Evolutionary conservation across 2,113 vertebrate genomes (phyloP).

Genomic region (Herpetotheres cachinnans): DNA sequence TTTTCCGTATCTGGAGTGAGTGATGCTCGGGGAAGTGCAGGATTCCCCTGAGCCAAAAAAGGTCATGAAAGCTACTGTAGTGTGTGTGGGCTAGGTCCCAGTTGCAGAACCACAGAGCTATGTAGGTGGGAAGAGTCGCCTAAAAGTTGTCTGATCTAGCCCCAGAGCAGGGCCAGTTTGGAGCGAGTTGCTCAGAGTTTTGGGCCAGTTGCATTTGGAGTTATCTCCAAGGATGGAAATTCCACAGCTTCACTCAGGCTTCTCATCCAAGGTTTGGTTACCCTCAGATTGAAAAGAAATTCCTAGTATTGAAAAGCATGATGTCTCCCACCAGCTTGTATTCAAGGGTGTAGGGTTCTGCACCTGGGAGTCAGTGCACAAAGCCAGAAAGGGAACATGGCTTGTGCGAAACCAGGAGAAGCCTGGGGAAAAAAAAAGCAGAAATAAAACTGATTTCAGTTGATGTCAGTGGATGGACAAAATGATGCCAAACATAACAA

Average conservation of each 20-base stretch:
- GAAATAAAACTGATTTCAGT: not conserved
- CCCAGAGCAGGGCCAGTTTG: not conserved
- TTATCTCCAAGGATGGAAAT: not conserved
- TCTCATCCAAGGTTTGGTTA: not conserved
- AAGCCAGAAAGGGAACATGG: not conserved
- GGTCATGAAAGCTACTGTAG: not conserved
- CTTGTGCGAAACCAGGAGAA: not conserved
- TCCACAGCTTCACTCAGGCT: not conserved
- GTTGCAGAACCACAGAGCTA: not conserved
- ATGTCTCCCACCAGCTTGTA: not conserved
- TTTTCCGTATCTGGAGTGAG: not conserved
- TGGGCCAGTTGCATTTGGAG: not conserved
- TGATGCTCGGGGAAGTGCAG: too few relatives aligned
- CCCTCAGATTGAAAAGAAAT: not conserved
- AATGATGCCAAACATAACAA: not conserved
- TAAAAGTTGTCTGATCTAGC: not conserved
- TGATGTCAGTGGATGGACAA: not conserved
- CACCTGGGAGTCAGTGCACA: fast-evolving
- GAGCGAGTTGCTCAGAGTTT: not conserved
- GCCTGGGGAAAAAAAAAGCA: not conserved
- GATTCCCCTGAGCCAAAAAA: not conserved
- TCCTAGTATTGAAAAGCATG: fast-evolving
- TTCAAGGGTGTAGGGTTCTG: not conserved
- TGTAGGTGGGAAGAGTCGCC: not conserved
- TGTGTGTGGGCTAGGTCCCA: not conserved